phyloP scores from a whole-genome alignment of 2,797 vertebrate genomes.

The Mallotus villosus region DNA sequence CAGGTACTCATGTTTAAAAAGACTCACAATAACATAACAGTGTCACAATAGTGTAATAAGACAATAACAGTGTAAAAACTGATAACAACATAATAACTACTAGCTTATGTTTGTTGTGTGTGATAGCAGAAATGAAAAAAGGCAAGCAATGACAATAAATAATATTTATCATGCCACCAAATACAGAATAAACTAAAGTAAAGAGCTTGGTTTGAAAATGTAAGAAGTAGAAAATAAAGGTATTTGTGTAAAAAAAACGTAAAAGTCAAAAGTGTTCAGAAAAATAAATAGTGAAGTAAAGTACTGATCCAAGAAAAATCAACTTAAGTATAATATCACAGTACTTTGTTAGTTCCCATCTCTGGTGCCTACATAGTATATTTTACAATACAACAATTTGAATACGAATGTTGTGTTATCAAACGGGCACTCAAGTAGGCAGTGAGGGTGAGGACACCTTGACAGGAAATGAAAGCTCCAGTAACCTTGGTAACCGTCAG shows the following conservation, averaged over 20 bases:
- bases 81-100: no score
- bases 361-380: not conserved
- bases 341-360: not conserved
- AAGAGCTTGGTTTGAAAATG: no score
- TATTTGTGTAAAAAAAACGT: no score
- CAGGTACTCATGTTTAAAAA: no score
- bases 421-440: not conserved
- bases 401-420: constrained; percentile 5
- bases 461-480: constrained; percentile 49
- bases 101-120: no score
- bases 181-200: not conserved
- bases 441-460: constrained; percentile 14
- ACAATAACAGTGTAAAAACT: no score
- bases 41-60: no score
- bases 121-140: not conserved
- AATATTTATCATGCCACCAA: not conserved
- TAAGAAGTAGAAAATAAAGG: no score
- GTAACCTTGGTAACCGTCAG: constrained; percentile 78
- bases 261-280: no score
- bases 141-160: not conserved
- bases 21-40: no score
- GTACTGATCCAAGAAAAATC: no score
- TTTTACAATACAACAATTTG: not conserved
- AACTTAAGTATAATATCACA: not conserved
- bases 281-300: no score